Percentiles rank a stretch among this genome's conserved stretches.
phyloP scores from a whole-genome alignment of 1,140 invertebrate genomes.

The Sarcophaga bullata region DNA sequence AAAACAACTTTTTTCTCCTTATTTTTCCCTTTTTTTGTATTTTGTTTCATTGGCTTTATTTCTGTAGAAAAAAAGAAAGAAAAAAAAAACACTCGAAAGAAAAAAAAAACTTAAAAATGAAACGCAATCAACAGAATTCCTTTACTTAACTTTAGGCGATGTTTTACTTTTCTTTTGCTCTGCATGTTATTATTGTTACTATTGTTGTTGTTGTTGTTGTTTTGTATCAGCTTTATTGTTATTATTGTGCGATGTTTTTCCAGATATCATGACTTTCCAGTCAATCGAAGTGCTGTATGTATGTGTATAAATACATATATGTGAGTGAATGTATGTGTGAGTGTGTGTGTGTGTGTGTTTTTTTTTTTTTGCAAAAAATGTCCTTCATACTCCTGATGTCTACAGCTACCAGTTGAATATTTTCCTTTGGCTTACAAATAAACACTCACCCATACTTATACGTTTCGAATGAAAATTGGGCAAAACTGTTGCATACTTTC shows the following conservation, averaged over 20 bases:
- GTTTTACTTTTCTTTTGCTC: neutral
- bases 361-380: slow-evolving; percentile 25
- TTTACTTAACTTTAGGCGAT: slow-evolving; percentile 6
- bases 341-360: neutral
- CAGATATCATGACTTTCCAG: neutral
- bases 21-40: neutral
- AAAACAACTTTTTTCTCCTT: neutral
- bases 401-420: slow-evolving; percentile 37
- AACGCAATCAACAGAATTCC: neutral
- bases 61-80: neutral
- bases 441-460: neutral
- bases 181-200: too few relatives aligned
- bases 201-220: neutral
- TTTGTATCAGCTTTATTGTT: slow-evolving; percentile 9
- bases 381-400: slow-evolving; percentile 23
- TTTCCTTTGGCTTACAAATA: neutral
- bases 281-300: neutral
- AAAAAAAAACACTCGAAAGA: neutral
- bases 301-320: too few relatives aligned
- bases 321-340: neutral
- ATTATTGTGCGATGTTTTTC: slow-evolving; percentile 15
- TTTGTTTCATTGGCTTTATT: neutral
- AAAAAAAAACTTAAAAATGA: neutral
- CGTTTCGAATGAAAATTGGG: neutral
- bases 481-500: slow-evolving; percentile 39